Evolutionary conservation across 2,888 invertebrate species (phyloP), one percentile per base, ranked within the genome.

Genomic region (Falcaria lacertinaria): DNA sequence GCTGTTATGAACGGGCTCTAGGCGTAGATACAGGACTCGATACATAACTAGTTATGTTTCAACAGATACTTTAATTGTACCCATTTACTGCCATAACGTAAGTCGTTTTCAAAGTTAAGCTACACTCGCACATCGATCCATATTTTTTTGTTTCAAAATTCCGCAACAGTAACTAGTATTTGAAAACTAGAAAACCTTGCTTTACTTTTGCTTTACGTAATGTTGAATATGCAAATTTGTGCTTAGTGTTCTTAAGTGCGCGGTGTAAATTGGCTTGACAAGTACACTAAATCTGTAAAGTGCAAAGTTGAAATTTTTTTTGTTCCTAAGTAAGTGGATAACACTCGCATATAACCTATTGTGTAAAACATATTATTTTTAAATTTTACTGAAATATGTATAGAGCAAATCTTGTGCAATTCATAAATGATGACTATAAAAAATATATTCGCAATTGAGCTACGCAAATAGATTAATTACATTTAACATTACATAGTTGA

Each of bases 41-140:
- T 58, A 60, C 63, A 63, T 69, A 72, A 74, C 75, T 73, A 62
- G 67, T 64, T 71, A 67, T 69, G 57, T 77, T 77, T 71, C 69
- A 74, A 75, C 67, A 61, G 60, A 52, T 38, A 48, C 50, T 50
- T 62, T 57, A 69, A 71, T 65, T 60, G 60, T 62, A 49, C 60
- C 63, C 66, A 54, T 73, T 71, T 63, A 69, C 60, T 60, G 63
- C 11, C 66, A 68, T 76, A 71, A 69, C 64, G n/a, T n/a, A n/a
- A 48, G 54, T 50, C 57, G 55, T 63, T 71, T 70, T 67, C 56
- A 58, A 68, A 74, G 69, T 60, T 62, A 47, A 57, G 57, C 60
- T 45, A 50, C 54, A 56, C 60, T 57, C 43, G 62, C 17, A 32
- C 39, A 35, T 28, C 33, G 44, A 41, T 34, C 17, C 7, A 39